Conservation (phyloP, 2,888 invertebrate genomes). For the Metalampra italica region DNA sequence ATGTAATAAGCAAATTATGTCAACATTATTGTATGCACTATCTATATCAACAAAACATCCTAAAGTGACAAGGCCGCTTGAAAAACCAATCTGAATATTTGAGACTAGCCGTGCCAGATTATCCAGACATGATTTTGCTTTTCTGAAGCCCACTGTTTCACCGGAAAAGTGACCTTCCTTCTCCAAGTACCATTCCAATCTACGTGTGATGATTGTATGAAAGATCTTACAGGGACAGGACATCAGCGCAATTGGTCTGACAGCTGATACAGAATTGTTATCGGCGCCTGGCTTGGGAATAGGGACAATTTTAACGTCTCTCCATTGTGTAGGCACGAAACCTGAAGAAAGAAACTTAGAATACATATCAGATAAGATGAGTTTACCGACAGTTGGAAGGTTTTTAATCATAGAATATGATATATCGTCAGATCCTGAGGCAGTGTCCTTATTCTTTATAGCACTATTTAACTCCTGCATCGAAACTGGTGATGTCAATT, state of each 20-base stretch:
- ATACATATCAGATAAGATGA: background rate
- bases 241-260: background rate
- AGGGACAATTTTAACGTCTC: background rate
- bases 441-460: background rate
- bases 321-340: background rate
- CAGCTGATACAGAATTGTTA: background rate
- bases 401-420: background rate
- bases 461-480: background rate
- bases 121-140: too few species aligned
- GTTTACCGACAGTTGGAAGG: background rate
- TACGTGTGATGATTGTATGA: background rate
- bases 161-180: background rate
- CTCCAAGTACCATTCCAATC: slow-evolving; percentile 15
- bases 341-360: background rate
- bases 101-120: too few species aligned
- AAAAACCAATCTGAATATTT: too few species aligned
- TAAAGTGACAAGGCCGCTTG: too few species aligned
- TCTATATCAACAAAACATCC: too few species aligned
- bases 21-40: too few species aligned
- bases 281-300: background rate
- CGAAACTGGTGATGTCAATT: background rate
- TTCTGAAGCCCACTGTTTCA: too few species aligned
- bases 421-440: background rate
- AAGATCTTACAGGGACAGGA: background rate
- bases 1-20: too few species aligned